Evolutionary conservation across 1,140 invertebrate species (phyloP).

Genomic region (Sinonovacula constricta): DNA sequence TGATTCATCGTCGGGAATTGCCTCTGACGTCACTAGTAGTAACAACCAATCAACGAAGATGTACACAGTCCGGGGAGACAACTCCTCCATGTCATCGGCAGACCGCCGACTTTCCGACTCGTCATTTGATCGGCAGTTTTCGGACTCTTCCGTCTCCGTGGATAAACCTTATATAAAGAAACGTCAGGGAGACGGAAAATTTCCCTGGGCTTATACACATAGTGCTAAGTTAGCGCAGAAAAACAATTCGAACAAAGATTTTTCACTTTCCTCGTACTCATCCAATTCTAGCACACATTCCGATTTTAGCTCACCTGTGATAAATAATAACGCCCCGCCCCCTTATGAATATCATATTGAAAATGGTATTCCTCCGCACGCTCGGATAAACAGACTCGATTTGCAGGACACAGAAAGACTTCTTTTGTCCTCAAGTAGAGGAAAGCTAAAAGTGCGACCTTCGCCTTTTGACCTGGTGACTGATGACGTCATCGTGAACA

Average conservation of each 20-base stretch:
- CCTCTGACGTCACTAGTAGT: conserved; percentile 71
- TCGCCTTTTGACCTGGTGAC: conserved; percentile 76
- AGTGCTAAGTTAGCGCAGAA: conserved; percentile 48
- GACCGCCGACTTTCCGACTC: conserved; percentile 46
- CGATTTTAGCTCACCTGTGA: conserved; percentile 39
- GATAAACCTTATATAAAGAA: conserved; percentile 42
- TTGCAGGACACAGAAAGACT: conserved; percentile 58
- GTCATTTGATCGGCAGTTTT: conserved; percentile 49
- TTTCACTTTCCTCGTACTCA: neutral
- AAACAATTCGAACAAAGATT: conserved; percentile 37
- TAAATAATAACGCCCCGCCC: conserved; percentile 24
- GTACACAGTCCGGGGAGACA: conserved; percentile 69
- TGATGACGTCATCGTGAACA: conserved; percentile 81
- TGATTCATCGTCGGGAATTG: conserved; percentile 77
- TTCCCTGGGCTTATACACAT: conserved; percentile 52
- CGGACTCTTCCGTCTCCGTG: conserved; percentile 41
- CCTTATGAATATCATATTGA: conserved; percentile 51
- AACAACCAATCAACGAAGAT: conserved; percentile 65
- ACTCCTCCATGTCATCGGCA: conserved; percentile 50
- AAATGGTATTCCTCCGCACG: conserved; percentile 32
- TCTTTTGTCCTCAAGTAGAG: conserved; percentile 49
- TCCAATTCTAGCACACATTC: conserved; percentile 40
- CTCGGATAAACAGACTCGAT: conserved; percentile 41
- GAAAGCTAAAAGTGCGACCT: conserved; percentile 56
- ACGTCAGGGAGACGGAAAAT: conserved; percentile 48